Base-by-base conservation (phyloP, 1,140 invertebrate species). In the Eriocheir sinensis region DNA sequence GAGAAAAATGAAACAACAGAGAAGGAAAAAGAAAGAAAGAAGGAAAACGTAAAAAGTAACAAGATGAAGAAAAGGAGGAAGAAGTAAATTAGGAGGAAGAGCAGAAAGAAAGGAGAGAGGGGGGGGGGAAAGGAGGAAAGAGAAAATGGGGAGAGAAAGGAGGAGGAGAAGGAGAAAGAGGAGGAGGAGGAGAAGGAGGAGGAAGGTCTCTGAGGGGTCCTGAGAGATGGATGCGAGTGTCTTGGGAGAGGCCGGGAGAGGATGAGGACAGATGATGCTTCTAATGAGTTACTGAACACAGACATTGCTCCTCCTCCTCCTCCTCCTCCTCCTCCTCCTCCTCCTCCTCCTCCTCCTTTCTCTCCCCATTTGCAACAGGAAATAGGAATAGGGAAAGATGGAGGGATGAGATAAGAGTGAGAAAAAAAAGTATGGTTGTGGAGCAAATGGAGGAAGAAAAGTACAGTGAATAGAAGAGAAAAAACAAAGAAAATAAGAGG, bases 241-340 rank as follows among this genome's bases (percentile, higher is more conserved):
- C 60, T 21, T n/a, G 8, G 21, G 60, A 27, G 60, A 72, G 27
- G 60, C 60, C n/a, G 27, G 60, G 60, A 72, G 12, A n/a, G 60
- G 60, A 72, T 72, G 60, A 72, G 60, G 60, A 72, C 60, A 72
- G 60, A 72, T 72, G 60, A 72, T 72, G 60, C 60, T n/a, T 72
- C 21, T 72, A 72, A 72, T 72, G 60, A 72, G 60, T 72, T 72
- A 27, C 21, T n/a, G 60, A 72, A 72, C 21, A 21, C 12, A 21
- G 60, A 1, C 53, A 72, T 21, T 72, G 2, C 60, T 72, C 27
- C 60, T n/a, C 21, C 27, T 21, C 2, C 60, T 27, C 60, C 21
- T n/a, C 27, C 60, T 21, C 60, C 21, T 21, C 48, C 48, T 53
- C 21, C 48, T 17, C 48, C 0, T 21, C 21, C 48, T 53, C 48